A percentile compares a stretch with the other conserved stretches of the same genome.
phyloP scores from a whole-genome alignment of 2,113 vertebrate genomes.

The Phyllostomus discolor region DNA sequence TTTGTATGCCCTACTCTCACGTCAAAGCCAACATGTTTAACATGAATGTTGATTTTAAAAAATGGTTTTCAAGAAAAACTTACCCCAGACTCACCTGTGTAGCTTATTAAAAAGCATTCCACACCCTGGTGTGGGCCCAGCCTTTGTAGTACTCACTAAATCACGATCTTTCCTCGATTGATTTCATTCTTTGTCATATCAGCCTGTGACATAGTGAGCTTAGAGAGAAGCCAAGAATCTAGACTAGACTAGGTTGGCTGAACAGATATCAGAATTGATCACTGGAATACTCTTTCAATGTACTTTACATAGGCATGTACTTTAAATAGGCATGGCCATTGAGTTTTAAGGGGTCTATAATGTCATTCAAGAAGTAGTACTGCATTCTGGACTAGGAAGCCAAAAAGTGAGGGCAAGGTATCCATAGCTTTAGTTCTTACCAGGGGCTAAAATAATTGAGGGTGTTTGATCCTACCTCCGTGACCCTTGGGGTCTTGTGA shows the following conservation, averaged over 20 bases:
- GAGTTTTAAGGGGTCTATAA: background rate
- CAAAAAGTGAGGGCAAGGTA: background rate
- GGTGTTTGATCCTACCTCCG: background rate
- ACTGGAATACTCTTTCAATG: background rate
- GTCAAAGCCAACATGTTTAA: background rate
- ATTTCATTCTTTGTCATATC: background rate
- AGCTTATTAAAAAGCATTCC: background rate
- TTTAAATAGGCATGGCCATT: constrained; percentile 3
- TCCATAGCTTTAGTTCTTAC: background rate
- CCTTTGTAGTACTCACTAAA: background rate
- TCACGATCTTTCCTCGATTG: background rate
- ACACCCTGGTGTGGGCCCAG: background rate
- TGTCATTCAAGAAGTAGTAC: background rate
- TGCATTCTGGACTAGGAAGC: background rate
- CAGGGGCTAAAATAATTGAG: background rate
- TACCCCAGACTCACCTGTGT: background rate
- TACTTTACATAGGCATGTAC: background rate
- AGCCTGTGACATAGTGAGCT: background rate
- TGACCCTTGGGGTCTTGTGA: background rate
- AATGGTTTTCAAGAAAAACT: background rate
- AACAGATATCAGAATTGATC: background rate
- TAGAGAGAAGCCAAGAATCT: background rate
- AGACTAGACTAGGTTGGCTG: background rate
- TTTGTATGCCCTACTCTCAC: background rate
- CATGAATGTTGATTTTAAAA: background rate